Percentiles rank a stretch among this genome's conserved stretches.
Evolutionary conservation across 2,797 vertebrate genomes (phyloP).

Genomic region (Channa striata): DNA sequence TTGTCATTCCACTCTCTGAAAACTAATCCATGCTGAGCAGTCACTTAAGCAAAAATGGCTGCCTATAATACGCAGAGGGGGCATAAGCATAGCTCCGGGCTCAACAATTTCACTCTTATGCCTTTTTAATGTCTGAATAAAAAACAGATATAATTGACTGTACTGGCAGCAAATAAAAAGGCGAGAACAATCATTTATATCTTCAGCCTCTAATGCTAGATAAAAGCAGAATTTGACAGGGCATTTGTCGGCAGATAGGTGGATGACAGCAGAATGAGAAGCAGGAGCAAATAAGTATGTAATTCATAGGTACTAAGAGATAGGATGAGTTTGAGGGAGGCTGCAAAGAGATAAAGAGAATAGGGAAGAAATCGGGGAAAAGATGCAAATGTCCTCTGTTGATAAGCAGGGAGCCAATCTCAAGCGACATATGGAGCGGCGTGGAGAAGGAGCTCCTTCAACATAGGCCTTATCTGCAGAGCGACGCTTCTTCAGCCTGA

Average conservation of each 20-base stretch:
- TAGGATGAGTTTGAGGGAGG: constrained; percentile 41
- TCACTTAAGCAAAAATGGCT: constrained; percentile 59
- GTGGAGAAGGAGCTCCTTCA: constrained; percentile 75
- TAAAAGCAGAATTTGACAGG: constrained; percentile 55
- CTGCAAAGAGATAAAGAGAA: constrained; percentile 36
- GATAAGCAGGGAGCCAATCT: constrained; percentile 74
- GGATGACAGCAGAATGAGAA: constrained; percentile 51
- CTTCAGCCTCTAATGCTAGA: constrained; percentile 41
- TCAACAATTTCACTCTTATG: constrained; percentile 50
- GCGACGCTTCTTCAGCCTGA: constrained; percentile 77
- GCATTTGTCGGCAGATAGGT: constrained; percentile 53
- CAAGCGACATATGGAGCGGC: constrained; percentile 68
- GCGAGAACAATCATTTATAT: constrained; percentile 45
- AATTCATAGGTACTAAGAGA: constrained; percentile 50
- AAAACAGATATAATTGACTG: constrained; percentile 59
- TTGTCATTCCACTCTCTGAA: constrained; percentile 28
- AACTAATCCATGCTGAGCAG: constrained; percentile 53
- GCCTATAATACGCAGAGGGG: constrained; percentile 51
- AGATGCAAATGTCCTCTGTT: constrained; percentile 75
- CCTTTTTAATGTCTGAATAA: constrained; percentile 62
- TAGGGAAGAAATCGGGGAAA: constrained; percentile 25
- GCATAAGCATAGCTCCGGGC: constrained; percentile 51
- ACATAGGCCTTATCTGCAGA: constrained; percentile 75
- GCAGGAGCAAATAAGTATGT: constrained; percentile 43
- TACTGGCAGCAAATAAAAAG: constrained; percentile 48